Conservation (phyloP, 1,140 invertebrate genomes). For the Drosophila bocki region DNA sequence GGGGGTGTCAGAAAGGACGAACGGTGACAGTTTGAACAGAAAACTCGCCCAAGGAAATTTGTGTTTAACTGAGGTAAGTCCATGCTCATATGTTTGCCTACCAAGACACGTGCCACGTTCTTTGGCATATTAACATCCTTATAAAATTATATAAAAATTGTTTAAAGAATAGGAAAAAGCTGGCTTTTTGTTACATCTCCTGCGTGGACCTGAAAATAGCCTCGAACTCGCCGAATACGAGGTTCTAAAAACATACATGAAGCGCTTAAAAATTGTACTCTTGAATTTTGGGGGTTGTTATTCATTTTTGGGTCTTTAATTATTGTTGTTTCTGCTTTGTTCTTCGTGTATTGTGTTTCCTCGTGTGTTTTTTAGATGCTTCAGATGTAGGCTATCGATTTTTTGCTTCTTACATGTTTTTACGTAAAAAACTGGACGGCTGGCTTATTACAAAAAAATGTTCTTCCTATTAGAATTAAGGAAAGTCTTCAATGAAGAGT, state of each 20-base stretch:
- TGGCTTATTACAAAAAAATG: background rate
- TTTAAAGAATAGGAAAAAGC: background rate
- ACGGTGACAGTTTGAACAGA: constrained; percentile 40
- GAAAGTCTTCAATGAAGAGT: background rate
- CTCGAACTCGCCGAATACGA: background rate
- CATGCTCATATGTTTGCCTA: constrained; percentile 53
- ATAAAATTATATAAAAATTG: background rate
- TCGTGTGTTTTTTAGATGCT: constrained; percentile 33
- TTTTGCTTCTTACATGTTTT: constrained; percentile 30
- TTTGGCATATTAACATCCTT: background rate
- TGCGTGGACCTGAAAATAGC: constrained; percentile 28
- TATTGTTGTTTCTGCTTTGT: constrained; percentile 69
- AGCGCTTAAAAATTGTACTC: constrained; percentile 30
- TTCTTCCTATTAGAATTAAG: background rate
- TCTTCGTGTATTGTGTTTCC: constrained; percentile 40
- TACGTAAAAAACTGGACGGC: background rate
- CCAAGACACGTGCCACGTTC: constrained; percentile 53
- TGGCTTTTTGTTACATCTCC: constrained; percentile 30
- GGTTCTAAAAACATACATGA: constrained; percentile 47
- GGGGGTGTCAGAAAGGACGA: constrained; percentile 17
- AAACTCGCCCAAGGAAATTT: constrained; percentile 8
- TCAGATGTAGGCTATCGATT: constrained; percentile 79
- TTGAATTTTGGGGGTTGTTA: constrained; percentile 70
- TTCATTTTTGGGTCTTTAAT: constrained; percentile 63
- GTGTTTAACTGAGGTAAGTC: background rate